Conservation (phyloP, 2,888 invertebrate genomes). For the Cactoblastis cactorum region DNA sequence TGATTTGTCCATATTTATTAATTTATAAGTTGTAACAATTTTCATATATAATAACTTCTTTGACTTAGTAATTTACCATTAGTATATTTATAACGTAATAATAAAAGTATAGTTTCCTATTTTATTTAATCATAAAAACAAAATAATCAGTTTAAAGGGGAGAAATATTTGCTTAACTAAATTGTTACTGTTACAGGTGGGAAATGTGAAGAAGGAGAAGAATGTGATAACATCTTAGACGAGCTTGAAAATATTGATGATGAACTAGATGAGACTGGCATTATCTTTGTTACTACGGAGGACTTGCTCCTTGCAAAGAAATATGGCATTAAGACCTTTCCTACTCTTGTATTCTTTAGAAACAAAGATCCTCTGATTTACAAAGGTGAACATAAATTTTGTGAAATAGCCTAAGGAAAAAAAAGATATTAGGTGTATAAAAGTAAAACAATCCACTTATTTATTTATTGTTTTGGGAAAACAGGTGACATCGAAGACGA, state of each 20-base stretch:
- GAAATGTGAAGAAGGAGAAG: constrained; percentile 91
- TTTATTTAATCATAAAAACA: too few species aligned
- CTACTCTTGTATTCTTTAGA: constrained; percentile 92
- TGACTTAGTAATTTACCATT: too few species aligned
- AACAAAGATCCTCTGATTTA: constrained; percentile 93
- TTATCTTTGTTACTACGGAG: constrained; percentile 95
- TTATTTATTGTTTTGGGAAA: constrained; percentile 13
- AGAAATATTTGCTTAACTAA: not conserved
- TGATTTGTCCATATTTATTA: too few species aligned
- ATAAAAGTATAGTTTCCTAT: too few species aligned
- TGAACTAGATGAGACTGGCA: constrained; percentile 94
- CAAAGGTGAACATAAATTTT: constrained; percentile 67
- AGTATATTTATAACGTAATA: too few species aligned
- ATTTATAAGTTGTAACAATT: too few species aligned
- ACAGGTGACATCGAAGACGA: constrained; percentile 92
- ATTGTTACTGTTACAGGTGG: constrained; percentile 75
- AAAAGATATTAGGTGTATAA: not conserved
- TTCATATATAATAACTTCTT: too few species aligned
- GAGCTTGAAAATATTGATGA: constrained; percentile 96
- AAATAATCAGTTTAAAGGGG: not conserved
- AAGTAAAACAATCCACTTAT: not conserved
- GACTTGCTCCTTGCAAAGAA: constrained; percentile 89
- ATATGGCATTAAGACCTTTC: constrained; percentile 90
- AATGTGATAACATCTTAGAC: constrained; percentile 90
- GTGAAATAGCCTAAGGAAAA: not conserved